A percentile compares a stretch with the other conserved stretches of the same genome.
These are phyloP conservation scores for Campylomormyrus tamandua DNA, from an alignment of 2,113 vertebrate genomes.

Conservation along the genomic window DNA sequence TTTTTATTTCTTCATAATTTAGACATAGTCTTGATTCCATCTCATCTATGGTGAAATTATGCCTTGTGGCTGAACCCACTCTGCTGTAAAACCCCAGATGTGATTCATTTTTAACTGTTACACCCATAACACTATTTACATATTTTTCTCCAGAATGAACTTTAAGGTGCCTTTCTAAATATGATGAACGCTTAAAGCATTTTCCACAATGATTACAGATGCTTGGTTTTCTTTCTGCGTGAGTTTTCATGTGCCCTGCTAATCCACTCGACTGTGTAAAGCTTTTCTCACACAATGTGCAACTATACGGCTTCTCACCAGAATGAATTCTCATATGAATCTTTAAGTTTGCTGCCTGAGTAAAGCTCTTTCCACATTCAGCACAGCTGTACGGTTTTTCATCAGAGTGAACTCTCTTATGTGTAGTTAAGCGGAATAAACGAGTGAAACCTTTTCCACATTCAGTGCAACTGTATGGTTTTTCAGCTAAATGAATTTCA, in stretches of 20 bases:
- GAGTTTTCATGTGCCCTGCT: background rate
- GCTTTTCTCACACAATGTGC: background rate
- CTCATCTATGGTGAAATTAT: background rate
- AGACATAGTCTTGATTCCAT: background rate
- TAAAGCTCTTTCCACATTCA: slow-evolving; percentile 3
- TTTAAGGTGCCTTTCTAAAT: background rate
- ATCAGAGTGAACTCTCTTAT: slow-evolving; percentile 8
- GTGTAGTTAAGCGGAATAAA: background rate
- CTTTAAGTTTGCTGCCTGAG: background rate
- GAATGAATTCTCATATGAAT: slow-evolving; percentile 10
- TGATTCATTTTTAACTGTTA: background rate
- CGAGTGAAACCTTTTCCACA: slow-evolving; percentile 6
- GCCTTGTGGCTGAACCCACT: background rate
- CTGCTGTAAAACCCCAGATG: background rate
- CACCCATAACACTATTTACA: background rate
- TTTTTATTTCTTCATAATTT: background rate
- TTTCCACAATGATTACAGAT: background rate
- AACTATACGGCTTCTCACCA: background rate
- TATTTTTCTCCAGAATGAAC: background rate
- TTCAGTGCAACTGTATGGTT: background rate
- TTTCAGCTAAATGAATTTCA: background rate
- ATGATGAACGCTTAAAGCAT: background rate
- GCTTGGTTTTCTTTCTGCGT: background rate
- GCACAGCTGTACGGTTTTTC: background rate
- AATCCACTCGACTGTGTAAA: background rate